Percentiles rank a stretch among this genome's conserved stretches.
Conservation (phyloP, 1,140 invertebrate species). For the Aphelinus atriplicis region DNA sequence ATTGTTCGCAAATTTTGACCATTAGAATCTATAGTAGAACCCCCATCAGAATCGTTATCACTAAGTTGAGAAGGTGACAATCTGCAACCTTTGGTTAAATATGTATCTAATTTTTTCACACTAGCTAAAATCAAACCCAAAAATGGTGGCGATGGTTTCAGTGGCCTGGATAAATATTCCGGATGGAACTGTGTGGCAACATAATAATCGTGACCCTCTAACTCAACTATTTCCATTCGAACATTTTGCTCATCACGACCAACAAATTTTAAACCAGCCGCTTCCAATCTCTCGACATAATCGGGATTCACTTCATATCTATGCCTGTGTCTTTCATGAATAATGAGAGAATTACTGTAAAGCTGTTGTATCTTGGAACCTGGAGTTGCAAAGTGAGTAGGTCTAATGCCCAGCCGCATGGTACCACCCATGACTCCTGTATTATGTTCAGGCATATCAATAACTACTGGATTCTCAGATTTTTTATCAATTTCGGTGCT, state of each 20-base stretch:
- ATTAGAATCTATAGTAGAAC: slow-evolving; percentile 26
- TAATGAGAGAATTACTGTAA: slow-evolving; percentile 82
- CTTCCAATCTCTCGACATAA: slow-evolving; percentile 82
- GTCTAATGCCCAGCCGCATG: slow-evolving; percentile 94
- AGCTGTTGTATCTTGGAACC: slow-evolving; percentile 77
- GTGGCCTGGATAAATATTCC: slow-evolving; percentile 93
- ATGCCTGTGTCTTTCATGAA: slow-evolving; percentile 98
- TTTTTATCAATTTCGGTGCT: slow-evolving; percentile 86
- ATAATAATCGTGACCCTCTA: slow-evolving; percentile 87
- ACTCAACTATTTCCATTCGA: slow-evolving; percentile 87
- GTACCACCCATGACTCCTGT: slow-evolving; percentile 94
- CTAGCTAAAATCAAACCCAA: slow-evolving; percentile 92
- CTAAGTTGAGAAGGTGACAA: slow-evolving; percentile 74
- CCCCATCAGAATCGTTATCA: slow-evolving; percentile 75
- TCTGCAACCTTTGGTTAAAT: slow-evolving; percentile 76
- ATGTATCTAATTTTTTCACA: slow-evolving; percentile 77
- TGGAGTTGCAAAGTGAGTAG: slow-evolving; percentile 78
- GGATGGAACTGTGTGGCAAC: slow-evolving; percentile 98
- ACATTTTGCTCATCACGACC: slow-evolving; percentile 75
- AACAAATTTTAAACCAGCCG: slow-evolving; percentile 89
- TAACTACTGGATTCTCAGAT: slow-evolving; percentile 83
- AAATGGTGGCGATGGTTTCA: slow-evolving; percentile 95
- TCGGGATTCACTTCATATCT: slow-evolving; percentile 95
- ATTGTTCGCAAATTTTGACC: not conserved
- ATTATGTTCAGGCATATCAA: slow-evolving; percentile 99